A percentile compares a stretch with the other conserved stretches of the same genome.
These are phyloP conservation scores for Ormia ochracea DNA, from an alignment of 2,888 invertebrate genomes.

Conservation along the genomic window DNA sequence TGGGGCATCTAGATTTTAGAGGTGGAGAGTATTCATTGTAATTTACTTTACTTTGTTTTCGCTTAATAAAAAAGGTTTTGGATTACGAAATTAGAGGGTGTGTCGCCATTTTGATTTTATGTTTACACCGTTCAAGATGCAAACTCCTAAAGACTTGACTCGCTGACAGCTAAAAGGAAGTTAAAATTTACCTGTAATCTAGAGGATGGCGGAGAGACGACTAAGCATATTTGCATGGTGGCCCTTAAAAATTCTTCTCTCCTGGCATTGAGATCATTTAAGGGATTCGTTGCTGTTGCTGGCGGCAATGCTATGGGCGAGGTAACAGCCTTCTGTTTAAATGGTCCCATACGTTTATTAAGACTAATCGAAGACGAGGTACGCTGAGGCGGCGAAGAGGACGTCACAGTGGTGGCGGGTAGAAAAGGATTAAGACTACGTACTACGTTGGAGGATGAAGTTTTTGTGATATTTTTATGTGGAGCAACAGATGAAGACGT, in stretches of 20 bases:
- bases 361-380: constrained; percentile 64
- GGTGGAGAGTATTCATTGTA: too few species aligned
- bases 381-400: constrained; percentile 53
- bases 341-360: constrained; percentile 64
- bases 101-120: too few species aligned
- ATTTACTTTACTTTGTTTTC: too few species aligned
- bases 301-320: constrained; percentile 56
- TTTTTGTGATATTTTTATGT: constrained; percentile 63
- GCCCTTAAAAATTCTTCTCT: constrained; percentile 84
- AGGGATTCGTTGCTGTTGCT: neutral
- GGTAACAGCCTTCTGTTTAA: constrained; percentile 65
- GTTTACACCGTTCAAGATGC: too few species aligned
- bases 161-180: too few species aligned
- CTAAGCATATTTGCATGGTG: constrained; percentile 85
- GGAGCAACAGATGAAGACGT: neutral
- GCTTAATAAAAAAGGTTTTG: too few species aligned
- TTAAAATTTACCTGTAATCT: constrained; percentile 76
- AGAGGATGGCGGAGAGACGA: constrained; percentile 82
- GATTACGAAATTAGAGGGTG: too few species aligned
- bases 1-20: too few species aligned
- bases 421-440: constrained; percentile 75
- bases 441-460: constrained; percentile 67
- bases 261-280: constrained; percentile 76
- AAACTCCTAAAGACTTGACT: too few species aligned
- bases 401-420: constrained; percentile 59